phyloP scores from a whole-genome alignment of 2,888 invertebrate species.

The Pterostichus madidus region DNA sequence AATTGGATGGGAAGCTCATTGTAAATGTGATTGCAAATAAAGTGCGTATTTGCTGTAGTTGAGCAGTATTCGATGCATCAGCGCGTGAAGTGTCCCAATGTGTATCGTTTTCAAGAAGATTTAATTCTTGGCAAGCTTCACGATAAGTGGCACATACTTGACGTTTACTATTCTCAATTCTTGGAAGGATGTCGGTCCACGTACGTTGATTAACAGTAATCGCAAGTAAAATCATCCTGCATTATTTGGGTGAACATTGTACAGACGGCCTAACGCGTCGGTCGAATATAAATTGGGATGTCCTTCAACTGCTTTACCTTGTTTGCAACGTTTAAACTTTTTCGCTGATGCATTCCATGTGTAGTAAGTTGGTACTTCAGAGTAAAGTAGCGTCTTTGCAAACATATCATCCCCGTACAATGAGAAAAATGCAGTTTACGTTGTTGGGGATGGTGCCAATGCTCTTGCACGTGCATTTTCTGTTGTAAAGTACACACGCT shows the following conservation, averaged over 20 bases:
- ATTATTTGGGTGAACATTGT: no score
- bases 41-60: conserved; percentile 69
- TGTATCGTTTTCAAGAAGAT: no score
- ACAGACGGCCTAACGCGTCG: no score
- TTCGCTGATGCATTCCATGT: no score
- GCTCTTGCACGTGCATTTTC: conserved; percentile 66
- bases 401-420: no score
- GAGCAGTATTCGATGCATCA: conserved; percentile 66
- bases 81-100: conserved; percentile 66
- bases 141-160: conserved; percentile 39
- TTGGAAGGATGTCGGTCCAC: conserved; percentile 72
- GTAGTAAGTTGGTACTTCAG: no score
- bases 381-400: no score
- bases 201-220: conserved; percentile 71
- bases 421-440: no score
- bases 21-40: conserved; percentile 70
- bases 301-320: no score
- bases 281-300: no score
- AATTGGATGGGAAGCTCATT: conserved; percentile 69
- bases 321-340: no score
- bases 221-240: no score
- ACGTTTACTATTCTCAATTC: conserved; percentile 73
- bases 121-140: conserved; percentile 48
- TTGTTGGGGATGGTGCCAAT: conserved; percentile 67
- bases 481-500: conserved; percentile 69